Evolutionary conservation across 2,888 invertebrate species (phyloP), one percentile per base, ranked within the genome.

Genomic region (Acanthosepion pharaonis): DNA sequence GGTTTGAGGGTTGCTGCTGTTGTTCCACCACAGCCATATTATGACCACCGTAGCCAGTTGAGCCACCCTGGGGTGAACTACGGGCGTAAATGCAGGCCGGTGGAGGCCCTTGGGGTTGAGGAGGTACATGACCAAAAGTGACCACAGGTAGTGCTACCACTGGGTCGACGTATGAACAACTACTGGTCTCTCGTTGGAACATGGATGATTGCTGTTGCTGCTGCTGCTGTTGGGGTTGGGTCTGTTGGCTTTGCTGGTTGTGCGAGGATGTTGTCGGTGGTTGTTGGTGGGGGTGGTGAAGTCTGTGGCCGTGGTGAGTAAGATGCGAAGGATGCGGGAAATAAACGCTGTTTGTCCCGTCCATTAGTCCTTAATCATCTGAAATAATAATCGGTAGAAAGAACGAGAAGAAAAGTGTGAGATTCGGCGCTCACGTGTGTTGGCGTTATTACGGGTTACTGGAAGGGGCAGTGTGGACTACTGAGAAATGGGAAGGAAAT

Each of bases 11-110:
- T 55, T 95, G 96, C n/a, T 96, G 95, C 15, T 95, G 95, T 92
- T 96, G 96, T 92, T 97, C 97, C 91, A 97, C 96, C 0, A 97
- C 97, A 25, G 96, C 96, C 97, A 97, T 97, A 59, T 96, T 94
- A 91, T 96, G 96, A 51, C 96, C 97, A 20, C 96, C 96, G 94
- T 96, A 96, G 8, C 96, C 95, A 93, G 93, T 53, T 53, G 93
- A 51, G 28, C 51, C 49, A n/a, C 95, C 96, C 23, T 95, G 95
- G 28, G 95, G 95, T 8, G 95, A 95, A 93, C 95, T 95, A 33
- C 96, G 95, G 51, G 96, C 96, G 95, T 96, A 96, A 93, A 96
- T 96, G 95, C 96, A 96, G 0, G 96, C 96, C 11, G 96, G 95
- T 59, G 96, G 96, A 33, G 95, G 95, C 25, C 93, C 94, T 28